Percentiles rank a stretch among this genome's conserved stretches.
phyloP scores from a whole-genome alignment of 2,888 invertebrate genomes.

The Tineola bisselliella region DNA sequence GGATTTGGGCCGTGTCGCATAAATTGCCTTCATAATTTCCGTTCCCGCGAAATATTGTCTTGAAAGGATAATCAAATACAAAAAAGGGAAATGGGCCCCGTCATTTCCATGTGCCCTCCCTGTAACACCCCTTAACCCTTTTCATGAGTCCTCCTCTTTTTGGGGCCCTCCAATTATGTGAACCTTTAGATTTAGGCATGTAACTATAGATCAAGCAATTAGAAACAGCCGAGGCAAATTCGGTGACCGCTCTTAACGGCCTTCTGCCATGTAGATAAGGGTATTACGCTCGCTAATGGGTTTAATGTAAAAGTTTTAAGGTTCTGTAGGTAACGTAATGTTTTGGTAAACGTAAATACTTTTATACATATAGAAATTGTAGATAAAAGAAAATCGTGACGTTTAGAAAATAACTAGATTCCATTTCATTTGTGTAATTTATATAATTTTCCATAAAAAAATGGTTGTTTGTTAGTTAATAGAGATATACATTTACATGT shows the following conservation, averaged over 20 bases:
- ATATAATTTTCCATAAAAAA: slow-evolving; percentile 3
- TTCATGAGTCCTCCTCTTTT: slow-evolving; percentile 36
- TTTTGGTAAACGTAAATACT: neutral
- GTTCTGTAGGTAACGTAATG: neutral
- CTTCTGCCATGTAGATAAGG: neutral
- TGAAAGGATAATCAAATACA: slow-evolving; percentile 69
- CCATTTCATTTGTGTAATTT: too few relatives aligned
- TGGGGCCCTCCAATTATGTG: slow-evolving; percentile 21
- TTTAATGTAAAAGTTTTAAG: neutral
- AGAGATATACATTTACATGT: neutral
- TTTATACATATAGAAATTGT: neutral
- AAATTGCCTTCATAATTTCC: slow-evolving; percentile 68
- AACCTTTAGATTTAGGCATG: slow-evolving; percentile 7
- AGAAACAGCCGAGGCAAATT: slow-evolving; percentile 9
- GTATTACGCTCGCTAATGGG: slow-evolving; percentile 1
- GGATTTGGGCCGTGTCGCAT: slow-evolving; percentile 56
- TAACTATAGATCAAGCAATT: slow-evolving; percentile 13
- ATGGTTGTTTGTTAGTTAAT: neutral
- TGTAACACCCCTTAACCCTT: slow-evolving; percentile 28
- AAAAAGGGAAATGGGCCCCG: slow-evolving; percentile 66
- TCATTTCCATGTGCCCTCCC: slow-evolving; percentile 63
- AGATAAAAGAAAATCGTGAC: neutral
- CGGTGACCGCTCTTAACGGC: slow-evolving; percentile 11
- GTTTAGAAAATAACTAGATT: too few relatives aligned
- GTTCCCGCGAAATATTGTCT: slow-evolving; percentile 66